phyloP scores from a whole-genome alignment of 2,888 invertebrate species.

The Mystacides longicornis region DNA sequence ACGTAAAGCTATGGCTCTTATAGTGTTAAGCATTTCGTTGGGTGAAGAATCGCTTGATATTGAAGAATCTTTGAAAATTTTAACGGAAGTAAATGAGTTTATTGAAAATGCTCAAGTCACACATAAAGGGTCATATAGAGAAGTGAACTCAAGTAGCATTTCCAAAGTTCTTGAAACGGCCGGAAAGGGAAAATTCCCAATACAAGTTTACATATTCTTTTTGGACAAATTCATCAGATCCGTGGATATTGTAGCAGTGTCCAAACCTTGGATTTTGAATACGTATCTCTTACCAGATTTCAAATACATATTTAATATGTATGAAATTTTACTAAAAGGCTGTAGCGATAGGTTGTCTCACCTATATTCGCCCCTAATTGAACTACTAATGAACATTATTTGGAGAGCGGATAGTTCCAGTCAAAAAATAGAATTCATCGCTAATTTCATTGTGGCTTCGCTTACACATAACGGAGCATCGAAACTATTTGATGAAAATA shows the following conservation, averaged over 20 bases:
- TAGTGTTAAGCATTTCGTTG: conserved; percentile 42
- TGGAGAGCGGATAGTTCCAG: conserved; percentile 34
- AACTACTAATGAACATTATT: conserved; percentile 41
- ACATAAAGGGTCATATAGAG: conserved; percentile 31
- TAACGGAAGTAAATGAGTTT: conserved; percentile 41
- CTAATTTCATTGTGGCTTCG: conserved; percentile 48
- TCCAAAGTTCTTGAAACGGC: conserved; percentile 36
- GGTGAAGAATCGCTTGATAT: conserved; percentile 29
- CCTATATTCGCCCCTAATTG: conserved; percentile 38
- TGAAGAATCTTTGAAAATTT: conserved; percentile 36
- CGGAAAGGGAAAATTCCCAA: conserved; percentile 43
- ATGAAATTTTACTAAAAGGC: conserved; percentile 45
- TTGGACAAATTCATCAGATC: conserved; percentile 38
- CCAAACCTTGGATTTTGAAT: conserved; percentile 43
- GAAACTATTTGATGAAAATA: conserved; percentile 36
- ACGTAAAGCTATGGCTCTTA: conserved; percentile 36
- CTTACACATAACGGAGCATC: conserved; percentile 26
- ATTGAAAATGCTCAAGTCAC: conserved; percentile 37
- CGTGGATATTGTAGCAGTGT: conserved; percentile 37
- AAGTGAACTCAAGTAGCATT: conserved; percentile 35
- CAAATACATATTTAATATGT: conserved; percentile 39
- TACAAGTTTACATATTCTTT: conserved; percentile 50
- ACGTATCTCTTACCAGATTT: conserved; percentile 35
- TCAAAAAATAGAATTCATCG: conserved; percentile 49
- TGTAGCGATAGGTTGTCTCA: conserved; percentile 37